These are phyloP conservation scores for Coendou prehensilis DNA, from an alignment of 2,797 vertebrate species.

Conservation along the genomic window DNA sequence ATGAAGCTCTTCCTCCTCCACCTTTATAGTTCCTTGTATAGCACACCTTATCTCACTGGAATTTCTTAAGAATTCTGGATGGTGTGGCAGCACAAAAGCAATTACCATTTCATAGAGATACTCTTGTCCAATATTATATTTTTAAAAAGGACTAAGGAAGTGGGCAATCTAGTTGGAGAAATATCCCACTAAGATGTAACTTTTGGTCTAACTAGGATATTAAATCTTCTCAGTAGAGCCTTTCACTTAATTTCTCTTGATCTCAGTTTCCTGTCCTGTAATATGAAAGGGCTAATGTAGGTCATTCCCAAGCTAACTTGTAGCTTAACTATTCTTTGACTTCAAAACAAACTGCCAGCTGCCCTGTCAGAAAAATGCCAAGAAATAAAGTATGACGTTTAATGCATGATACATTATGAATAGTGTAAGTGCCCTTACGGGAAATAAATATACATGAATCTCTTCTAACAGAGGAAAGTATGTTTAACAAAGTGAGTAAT, in stretches of 20 bases:
- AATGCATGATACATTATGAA: slow-evolving; percentile 26
- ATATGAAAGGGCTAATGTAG: background rate
- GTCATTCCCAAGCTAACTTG: slow-evolving; percentile 4
- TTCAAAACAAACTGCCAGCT: slow-evolving; percentile 62
- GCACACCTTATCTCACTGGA: background rate
- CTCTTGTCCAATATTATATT: background rate
- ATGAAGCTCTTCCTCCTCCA: background rate
- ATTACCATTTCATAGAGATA: background rate
- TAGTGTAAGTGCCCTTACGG: background rate
- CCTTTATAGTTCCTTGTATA: background rate
- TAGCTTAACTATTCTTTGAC: slow-evolving; percentile 43
- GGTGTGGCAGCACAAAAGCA: background rate
- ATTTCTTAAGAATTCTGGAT: background rate
- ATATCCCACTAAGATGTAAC: background rate
- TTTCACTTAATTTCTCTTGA: background rate
- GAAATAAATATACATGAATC: slow-evolving; percentile 61
- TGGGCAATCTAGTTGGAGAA: background rate
- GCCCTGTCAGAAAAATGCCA: slow-evolving; percentile 48
- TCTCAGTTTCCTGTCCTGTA: background rate
- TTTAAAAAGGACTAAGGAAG: background rate
- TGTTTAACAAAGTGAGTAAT: slow-evolving; percentile 61
- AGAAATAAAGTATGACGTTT: background rate
- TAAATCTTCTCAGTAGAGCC: background rate
- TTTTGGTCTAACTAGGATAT: background rate
- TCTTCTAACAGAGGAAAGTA: slow-evolving; percentile 57